Conservation (phyloP, 2,888 invertebrate species). For the Scelioninae gen. 1 region DNA sequence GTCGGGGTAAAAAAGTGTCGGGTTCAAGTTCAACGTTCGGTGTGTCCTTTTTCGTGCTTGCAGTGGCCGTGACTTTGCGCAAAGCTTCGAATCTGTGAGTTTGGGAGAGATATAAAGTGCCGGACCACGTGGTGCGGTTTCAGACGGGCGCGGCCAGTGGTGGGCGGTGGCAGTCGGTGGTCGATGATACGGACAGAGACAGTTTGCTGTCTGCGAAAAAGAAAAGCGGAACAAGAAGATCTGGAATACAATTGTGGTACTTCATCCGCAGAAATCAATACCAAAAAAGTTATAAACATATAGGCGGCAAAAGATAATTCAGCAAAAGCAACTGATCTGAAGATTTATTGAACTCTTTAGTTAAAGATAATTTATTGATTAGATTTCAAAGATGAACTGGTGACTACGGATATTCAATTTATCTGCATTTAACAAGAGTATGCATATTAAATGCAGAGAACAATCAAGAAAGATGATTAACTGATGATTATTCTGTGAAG, state of each 20-base stretch:
- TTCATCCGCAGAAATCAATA: constrained; percentile 23
- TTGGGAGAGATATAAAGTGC: constrained; percentile 50
- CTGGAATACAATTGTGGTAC: constrained; percentile 27
- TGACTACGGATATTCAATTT: too few species aligned
- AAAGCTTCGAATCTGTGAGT: too few species aligned
- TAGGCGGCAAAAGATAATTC: neutral
- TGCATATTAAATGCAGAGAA: too few species aligned
- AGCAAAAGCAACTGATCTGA: too few species aligned
- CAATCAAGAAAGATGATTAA: too few species aligned
- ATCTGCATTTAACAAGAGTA: too few species aligned
- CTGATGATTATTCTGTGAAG: too few species aligned
- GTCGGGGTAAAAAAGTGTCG: constrained; percentile 23
- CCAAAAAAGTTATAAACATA: neutral
- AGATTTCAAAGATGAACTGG: too few species aligned
- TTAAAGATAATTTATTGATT: too few species aligned
- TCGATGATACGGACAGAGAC: constrained; percentile 77
- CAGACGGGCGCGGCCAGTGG: constrained; percentile 80
- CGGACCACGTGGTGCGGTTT: constrained; percentile 75
- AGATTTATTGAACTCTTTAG: too few species aligned
- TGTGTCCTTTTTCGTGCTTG: constrained; percentile 39
- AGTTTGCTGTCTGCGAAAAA: constrained; percentile 47
- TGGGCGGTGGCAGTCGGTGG: constrained; percentile 75
- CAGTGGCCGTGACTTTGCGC: constrained; percentile 62
- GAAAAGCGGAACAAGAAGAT: constrained; percentile 24
- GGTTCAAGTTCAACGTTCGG: constrained; percentile 54